Evolutionary conservation across 2,888 invertebrate species (phyloP).

Genomic region (Parnassius smintheus): DNA sequence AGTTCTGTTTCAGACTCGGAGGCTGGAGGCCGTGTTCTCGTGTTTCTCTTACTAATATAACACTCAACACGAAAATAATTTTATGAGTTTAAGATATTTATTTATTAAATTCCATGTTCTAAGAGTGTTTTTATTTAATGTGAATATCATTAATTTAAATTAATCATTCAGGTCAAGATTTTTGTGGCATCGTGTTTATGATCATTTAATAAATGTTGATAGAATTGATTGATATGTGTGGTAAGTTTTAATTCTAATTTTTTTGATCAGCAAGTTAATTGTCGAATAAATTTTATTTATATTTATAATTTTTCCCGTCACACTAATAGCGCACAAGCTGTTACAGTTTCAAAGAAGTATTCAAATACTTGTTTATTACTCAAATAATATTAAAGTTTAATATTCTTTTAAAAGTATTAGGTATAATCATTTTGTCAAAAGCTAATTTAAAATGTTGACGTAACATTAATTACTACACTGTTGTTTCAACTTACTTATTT

Average conservation of each 20-base stretch:
- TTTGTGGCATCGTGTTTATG: conserved; percentile 47
- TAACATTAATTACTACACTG: too few relatives aligned
- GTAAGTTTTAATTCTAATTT: conserved; percentile 50
- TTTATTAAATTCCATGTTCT: background rate
- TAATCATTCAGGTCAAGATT: conserved; percentile 27
- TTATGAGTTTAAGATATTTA: conserved; percentile 26
- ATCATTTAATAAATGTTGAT: conserved; percentile 51
- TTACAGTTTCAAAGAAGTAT: too few relatives aligned
- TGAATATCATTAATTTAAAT: background rate
- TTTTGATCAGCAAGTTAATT: conserved; percentile 26
- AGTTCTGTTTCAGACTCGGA: conserved; percentile 56
- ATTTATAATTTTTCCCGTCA: background rate
- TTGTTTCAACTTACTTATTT: too few relatives aligned
- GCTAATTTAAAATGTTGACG: background rate
- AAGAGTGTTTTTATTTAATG: background rate
- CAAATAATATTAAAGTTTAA: too few relatives aligned
- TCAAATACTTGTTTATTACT: too few relatives aligned
- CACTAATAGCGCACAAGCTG: too few relatives aligned
- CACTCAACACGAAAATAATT: conserved; percentile 43
- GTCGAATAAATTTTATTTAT: background rate
- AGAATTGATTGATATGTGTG: conserved; percentile 51
- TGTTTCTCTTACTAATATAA: conserved; percentile 29
- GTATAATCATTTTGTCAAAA: background rate
- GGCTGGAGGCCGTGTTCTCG: conserved; percentile 47
- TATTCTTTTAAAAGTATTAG: too few relatives aligned